These are phyloP conservation scores for Amphimallon solstitiale DNA, from an alignment of 2,888 invertebrate genomes.

Conservation along the genomic window DNA sequence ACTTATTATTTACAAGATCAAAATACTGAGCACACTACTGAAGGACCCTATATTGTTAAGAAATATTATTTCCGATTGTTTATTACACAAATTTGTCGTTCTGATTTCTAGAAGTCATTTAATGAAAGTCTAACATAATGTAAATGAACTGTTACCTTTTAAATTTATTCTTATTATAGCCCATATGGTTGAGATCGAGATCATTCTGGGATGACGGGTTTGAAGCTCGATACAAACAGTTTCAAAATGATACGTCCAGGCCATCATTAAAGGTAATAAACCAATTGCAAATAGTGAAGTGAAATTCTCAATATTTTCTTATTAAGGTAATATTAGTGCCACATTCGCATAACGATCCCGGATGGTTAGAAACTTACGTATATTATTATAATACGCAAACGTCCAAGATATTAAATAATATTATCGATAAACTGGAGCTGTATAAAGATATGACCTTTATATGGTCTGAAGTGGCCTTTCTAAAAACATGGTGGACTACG, in stretches of 20 bases:
- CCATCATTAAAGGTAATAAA: slow-evolving; percentile 14
- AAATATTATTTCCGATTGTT: too few relatives aligned
- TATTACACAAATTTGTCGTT: too few relatives aligned
- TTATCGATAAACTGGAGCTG: slow-evolving; percentile 8
- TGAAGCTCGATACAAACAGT: slow-evolving; percentile 1
- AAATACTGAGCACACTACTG: too few relatives aligned
- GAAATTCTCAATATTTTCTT: not conserved
- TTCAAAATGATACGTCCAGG: not conserved
- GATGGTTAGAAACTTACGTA: slow-evolving; percentile 27
- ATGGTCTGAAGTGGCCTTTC: slow-evolving; percentile 28
- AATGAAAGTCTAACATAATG: too few relatives aligned
- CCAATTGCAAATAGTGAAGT: not conserved
- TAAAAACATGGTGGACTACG: slow-evolving; percentile 20
- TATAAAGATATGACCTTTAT: slow-evolving; percentile 13
- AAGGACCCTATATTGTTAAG: too few relatives aligned
- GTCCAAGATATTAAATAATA: slow-evolving; percentile 15
- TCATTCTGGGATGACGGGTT: slow-evolving; percentile 13
- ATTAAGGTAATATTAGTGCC: slow-evolving; percentile 25
- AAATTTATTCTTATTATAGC: not conserved
- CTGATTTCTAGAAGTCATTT: not conserved
- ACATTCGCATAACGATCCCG: slow-evolving; percentile 30
- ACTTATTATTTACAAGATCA: too few relatives aligned
- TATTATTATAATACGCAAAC: slow-evolving; percentile 23
- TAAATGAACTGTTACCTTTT: not conserved
- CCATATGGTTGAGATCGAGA: not conserved